Evolutionary conservation across 2,113 vertebrate genomes (phyloP).

Genomic region (Hemiscyllium ocellatum): DNA sequence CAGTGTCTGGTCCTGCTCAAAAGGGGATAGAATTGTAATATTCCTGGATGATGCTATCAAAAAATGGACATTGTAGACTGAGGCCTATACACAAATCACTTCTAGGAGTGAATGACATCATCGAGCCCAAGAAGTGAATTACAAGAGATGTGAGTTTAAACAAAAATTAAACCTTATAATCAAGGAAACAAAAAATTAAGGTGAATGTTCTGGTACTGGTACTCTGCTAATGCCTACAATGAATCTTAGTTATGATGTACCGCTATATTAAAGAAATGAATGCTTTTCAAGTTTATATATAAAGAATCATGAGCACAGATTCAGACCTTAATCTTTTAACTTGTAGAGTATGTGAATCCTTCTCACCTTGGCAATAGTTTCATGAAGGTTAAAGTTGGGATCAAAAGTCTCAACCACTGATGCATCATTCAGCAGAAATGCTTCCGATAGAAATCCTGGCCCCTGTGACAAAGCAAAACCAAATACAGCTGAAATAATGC

Average conservation of each 20-base stretch:
- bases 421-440: constrained; percentile 57
- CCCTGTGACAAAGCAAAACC: constrained; percentile 56
- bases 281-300: neutral
- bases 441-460: constrained; percentile 74
- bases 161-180: neutral
- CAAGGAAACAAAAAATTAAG: neutral
- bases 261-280: neutral
- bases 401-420: constrained; percentile 63
- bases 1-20: neutral
- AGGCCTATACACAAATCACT: neutral
- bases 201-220: neutral
- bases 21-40: neutral
- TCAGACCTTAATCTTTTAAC: neutral
- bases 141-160: neutral
- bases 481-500: neutral
- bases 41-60: neutral
- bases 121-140: neutral
- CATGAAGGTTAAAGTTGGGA: constrained; percentile 75
- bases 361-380: constrained; percentile 80
- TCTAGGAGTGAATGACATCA: neutral
- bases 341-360: neutral
- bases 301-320: neutral
- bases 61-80: neutral
- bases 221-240: too few species aligned
- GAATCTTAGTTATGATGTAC: neutral